phyloP scores from a whole-genome alignment of 92 coral and sea anemone genomes.

The Zoanthus gigantus region DNA sequence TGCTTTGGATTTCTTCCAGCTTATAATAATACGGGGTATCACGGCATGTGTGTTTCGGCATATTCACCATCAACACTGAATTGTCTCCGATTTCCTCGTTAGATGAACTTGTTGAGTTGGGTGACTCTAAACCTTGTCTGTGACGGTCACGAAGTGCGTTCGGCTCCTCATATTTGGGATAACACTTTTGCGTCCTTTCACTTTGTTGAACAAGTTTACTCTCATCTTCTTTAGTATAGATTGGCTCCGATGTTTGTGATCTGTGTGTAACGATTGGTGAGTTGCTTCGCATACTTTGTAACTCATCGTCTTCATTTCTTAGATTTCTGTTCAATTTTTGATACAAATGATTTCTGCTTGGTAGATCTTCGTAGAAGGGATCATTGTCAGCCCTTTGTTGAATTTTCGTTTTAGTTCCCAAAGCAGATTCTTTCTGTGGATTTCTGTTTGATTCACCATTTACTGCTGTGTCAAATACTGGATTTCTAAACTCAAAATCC shows the following conservation, averaged over 20 bases:
- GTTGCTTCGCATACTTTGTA: background rate
- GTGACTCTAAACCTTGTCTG: background rate
- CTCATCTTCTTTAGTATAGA: background rate
- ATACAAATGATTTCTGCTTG: background rate
- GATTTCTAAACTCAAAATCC: background rate
- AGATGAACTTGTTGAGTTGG: background rate
- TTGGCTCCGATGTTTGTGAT: background rate
- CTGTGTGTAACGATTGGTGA: background rate
- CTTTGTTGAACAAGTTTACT: background rate
- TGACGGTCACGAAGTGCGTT: background rate
- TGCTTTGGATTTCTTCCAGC: background rate
- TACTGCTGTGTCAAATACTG: background rate
- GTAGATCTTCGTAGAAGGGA: slow-evolving; percentile 12
- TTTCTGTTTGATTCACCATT: background rate
- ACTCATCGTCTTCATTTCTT: background rate
- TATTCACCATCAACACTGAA: background rate
- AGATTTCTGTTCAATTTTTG: background rate
- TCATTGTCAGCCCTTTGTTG: background rate
- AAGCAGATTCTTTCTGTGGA: background rate
- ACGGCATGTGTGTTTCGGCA: too few relatives aligned
- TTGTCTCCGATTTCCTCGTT: background rate
- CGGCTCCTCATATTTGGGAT: background rate
- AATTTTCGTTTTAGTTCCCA: background rate
- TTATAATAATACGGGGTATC: slow-evolving; percentile 8
- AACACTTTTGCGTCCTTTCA: background rate